These are phyloP conservation scores for Erynnis tages DNA, from an alignment of 2,888 invertebrate genomes.

Conservation along the genomic window DNA sequence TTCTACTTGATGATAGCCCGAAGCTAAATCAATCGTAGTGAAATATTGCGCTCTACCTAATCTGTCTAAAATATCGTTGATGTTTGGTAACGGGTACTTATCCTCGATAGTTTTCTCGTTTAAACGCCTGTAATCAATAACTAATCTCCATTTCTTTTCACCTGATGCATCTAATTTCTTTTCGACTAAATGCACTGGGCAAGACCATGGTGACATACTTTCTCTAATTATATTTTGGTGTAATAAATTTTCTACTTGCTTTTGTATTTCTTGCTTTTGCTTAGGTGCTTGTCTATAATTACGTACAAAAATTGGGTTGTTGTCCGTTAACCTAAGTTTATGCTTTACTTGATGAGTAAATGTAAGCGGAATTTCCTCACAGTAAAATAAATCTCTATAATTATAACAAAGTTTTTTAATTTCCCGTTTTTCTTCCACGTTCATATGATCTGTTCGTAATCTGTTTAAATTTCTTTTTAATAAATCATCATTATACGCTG, in stretches of 20 bases:
- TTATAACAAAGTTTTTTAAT: not conserved
- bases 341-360: conserved; percentile 4
- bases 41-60: conserved; percentile 36
- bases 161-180: conserved; percentile 36
- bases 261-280: conserved; percentile 34
- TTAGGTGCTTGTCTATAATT: conserved; percentile 31
- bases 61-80: conserved; percentile 34
- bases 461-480: not conserved
- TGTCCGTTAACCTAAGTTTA: conserved; percentile 11
- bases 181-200: conserved; percentile 34
- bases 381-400: conserved; percentile 6
- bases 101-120: conserved; percentile 36
- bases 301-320: conserved; percentile 21
- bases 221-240: conserved; percentile 34
- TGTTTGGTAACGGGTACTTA: conserved; percentile 35
- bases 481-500: not conserved
- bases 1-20: conserved; percentile 36
- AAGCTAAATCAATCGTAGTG: conserved; percentile 37
- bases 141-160: conserved; percentile 33
- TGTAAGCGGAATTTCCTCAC: conserved; percentile 2
- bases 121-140: conserved; percentile 33
- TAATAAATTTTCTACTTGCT: conserved; percentile 32
- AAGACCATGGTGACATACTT: conserved; percentile 34
- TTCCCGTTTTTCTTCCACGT: conserved; percentile 12
- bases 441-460: not conserved